phyloP scores from a whole-genome alignment of 2,888 invertebrate species.

The Agonum fuliginosum region DNA sequence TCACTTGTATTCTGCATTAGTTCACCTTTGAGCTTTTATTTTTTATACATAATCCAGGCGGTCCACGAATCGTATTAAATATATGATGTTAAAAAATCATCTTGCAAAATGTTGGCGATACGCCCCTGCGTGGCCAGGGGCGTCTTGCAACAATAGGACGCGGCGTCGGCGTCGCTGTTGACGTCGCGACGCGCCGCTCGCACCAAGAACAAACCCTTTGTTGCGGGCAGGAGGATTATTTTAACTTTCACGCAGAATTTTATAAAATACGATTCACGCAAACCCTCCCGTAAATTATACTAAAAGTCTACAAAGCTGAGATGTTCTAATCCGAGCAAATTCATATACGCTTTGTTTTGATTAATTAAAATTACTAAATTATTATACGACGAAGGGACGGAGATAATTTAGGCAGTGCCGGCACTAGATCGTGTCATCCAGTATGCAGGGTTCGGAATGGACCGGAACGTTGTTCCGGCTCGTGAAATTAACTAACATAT shows the following conservation, averaged over 20 bases:
- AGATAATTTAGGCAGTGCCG: too few species aligned
- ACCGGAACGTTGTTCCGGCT: too few species aligned
- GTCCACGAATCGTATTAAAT: too few species aligned
- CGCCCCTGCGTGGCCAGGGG: background rate
- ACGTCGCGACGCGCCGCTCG: too few species aligned
- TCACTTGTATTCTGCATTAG: too few species aligned
- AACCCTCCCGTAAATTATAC: constrained; percentile 13
- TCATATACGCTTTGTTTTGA: constrained; percentile 29
- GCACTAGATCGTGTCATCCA: too few species aligned
- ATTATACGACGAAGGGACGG: constrained; percentile 20
- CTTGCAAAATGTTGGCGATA: background rate
- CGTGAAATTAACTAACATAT: too few species aligned
- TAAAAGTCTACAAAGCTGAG: constrained; percentile 29
- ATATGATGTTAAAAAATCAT: too few species aligned
- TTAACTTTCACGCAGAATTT: background rate
- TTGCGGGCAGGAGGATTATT: constrained; percentile 6
- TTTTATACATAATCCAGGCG: too few species aligned
- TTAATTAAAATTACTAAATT: constrained; percentile 38
- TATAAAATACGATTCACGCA: constrained; percentile 21
- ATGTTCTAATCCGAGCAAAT: constrained; percentile 26
- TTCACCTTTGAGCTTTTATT: too few species aligned
- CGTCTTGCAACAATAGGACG: constrained; percentile 9
- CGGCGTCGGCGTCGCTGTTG: too few species aligned
- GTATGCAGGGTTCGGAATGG: too few species aligned
- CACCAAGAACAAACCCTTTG: constrained; percentile 23